Conservation (phyloP, 2,113 vertebrate species). For the Dermatemys mawii region DNA sequence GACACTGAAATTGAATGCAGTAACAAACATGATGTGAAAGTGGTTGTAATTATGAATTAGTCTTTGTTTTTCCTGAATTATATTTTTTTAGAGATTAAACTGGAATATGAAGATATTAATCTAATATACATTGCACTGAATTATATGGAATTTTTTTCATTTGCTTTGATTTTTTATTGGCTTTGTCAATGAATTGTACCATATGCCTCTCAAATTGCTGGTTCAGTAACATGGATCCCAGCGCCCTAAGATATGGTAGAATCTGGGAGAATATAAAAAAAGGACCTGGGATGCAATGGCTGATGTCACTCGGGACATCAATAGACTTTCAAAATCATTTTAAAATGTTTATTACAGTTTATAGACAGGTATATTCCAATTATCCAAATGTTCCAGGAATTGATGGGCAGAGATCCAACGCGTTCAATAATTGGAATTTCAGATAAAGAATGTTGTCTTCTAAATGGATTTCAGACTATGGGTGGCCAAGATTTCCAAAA, state of each 20-base stretch:
- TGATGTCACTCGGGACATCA: not conserved
- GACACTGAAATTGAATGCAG: not conserved
- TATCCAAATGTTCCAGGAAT: not conserved
- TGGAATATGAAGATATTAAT: constrained; percentile 49
- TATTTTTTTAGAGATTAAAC: constrained; percentile 45
- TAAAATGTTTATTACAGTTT: not conserved
- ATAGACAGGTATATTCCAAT: not conserved
- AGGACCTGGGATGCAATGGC: not conserved
- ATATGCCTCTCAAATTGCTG: constrained; percentile 54
- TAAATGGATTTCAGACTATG: not conserved
- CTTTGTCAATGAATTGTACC: constrained; percentile 43
- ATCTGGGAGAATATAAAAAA: not conserved
- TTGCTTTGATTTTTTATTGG: constrained; percentile 35
- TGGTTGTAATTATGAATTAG: constrained; percentile 22
- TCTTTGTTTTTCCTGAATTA: not conserved
- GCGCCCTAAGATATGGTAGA: constrained; percentile 33
- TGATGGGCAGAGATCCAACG: not conserved
- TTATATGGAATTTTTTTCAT: constrained; percentile 25
- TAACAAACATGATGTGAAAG: not conserved
- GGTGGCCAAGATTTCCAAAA: not conserved
- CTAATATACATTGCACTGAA: constrained; percentile 48
- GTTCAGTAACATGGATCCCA: constrained; percentile 40
- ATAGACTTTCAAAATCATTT: not conserved
- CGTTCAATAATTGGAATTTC: not conserved
- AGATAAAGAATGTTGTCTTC: not conserved